Base-by-base conservation (phyloP, 23 tunicate genomes). In the Phallusia fumigata region DNA sequence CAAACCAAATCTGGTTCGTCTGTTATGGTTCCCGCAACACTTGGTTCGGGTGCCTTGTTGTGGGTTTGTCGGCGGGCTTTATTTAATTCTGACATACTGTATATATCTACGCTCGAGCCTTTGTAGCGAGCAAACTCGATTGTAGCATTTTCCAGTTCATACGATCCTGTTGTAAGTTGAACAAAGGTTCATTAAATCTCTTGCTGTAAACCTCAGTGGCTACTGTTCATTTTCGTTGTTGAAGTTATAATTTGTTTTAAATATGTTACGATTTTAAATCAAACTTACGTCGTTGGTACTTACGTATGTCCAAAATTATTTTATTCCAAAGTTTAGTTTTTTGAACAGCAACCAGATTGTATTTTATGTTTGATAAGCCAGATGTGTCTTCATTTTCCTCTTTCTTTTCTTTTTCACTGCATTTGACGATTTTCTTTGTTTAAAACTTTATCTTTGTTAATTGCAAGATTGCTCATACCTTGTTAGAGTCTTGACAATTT, bases 291-390 rank as follows among this genome's bases (percentile, higher is more conserved):
- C 12, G 35, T 53, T 78, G 31, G 47, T 19, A 74, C 94, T 85
- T 77, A 89, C 98, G 53, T 45, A 94, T 94, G 53, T 94, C 98
- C 34, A 89, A 21, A 1, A 81, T 82, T 8, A 85, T 31, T 65
- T 89, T 86, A 0, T 83, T 94, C 98, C 98, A 94, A 19, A 89
- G 79, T 45, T 69, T 49, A 26, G 89, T 52, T 22, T 19, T 52
- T 22, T 82, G 36, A 2, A 49, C 78, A 16, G 34, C 40, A 5
- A 69, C 58, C 36, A 94, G 30, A 1, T 64, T 52, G 53, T 85
- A 94, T 36, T 85, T 78, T 22, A 89, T 86, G 64, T 88, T 80
- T 21, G 89, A 80, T 0, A 94, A n/a, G 0, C 98, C 98, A 49
- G 84, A 84, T 28, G 72, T 47, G 34, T 93, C 98, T 13, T 6